Percentiles rank a stretch among this genome's conserved stretches.
These are phyloP conservation scores for Leptatherina wallacei DNA, from an alignment of 2,797 vertebrate genomes.

Conservation along the genomic window DNA sequence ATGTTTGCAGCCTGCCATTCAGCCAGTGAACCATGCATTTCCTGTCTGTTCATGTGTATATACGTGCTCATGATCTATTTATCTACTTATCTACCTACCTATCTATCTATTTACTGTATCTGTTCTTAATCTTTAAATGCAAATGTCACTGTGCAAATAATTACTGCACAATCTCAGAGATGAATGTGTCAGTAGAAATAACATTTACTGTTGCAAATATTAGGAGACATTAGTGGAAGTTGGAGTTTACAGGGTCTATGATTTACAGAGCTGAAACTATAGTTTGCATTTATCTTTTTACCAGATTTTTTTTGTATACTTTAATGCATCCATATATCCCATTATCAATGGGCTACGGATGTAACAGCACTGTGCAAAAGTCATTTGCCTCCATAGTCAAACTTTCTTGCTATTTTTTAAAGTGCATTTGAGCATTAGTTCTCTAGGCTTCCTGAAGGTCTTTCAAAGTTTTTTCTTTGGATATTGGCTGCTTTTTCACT, in stretches of 20 bases:
- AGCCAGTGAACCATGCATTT: constrained; percentile 8
- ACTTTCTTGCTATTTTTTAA: no score
- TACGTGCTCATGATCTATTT: no score
- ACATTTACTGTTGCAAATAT: neutral
- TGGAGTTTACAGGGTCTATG: neutral
- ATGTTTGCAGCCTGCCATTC: constrained; percentile 33
- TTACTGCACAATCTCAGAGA: neutral
- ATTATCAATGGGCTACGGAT: no score
- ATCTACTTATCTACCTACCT: neutral
- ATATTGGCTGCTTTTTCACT: no score
- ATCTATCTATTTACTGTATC: neutral
- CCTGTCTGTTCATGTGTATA: neutral
- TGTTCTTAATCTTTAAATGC: neutral
- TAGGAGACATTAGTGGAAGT: neutral
- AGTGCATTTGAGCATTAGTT: no score
- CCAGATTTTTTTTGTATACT: no score
- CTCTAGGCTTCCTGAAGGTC: no score
- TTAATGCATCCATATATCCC: no score
- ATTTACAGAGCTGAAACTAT: neutral
- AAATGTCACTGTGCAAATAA: constrained; percentile 6
- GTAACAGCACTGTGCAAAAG: no score
- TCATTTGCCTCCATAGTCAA: no score
- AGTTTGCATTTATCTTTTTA: neutral
- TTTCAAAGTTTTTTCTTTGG: no score
- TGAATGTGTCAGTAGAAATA: neutral